A percentile compares a stretch with the other conserved stretches of the same genome.
phyloP scores from a whole-genome alignment of 2,113 vertebrate genomes.

The Xenopus tropicalis region UCB_Xtro_10.0 CM004450.2:54263501-54264000 shows the following conservation, averaged over 20 bases:
- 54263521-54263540: too few species aligned
- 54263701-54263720: not conserved
- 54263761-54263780: not conserved
- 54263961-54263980: not conserved
- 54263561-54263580: too few species aligned
- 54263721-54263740: not conserved
- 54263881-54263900: not conserved
- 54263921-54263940: not conserved
- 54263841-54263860: not conserved
- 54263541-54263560: too few species aligned
- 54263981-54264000: not conserved
- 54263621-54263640: too few species aligned
- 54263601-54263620: too few species aligned
- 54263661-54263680: too few species aligned
- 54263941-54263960: not conserved
- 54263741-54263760: not conserved
- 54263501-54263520: too few species aligned
- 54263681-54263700: too few species aligned
- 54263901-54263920: not conserved
- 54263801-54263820: conserved; percentile 7
- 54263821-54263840: not conserved
- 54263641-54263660: too few species aligned
- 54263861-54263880: not conserved
- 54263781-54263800: conserved; percentile 36
- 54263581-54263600: too few species aligned